A percentile compares a stretch with the other conserved stretches of the same genome.
Conservation (phyloP, 2,888 invertebrate genomes). For the Watsonalla cultraria region DNA sequence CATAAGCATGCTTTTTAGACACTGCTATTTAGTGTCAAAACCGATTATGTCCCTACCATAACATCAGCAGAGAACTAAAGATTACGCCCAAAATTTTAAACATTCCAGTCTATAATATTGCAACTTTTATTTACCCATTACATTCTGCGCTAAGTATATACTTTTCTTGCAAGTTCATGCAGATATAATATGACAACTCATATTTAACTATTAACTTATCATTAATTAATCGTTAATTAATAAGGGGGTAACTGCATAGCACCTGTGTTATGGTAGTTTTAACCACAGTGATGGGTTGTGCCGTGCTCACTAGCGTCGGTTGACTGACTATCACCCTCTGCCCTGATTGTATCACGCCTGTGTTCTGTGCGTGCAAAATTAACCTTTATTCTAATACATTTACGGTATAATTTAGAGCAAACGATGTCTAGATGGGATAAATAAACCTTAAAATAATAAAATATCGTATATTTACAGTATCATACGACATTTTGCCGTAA, state of each 20-base stretch:
- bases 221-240: background rate
- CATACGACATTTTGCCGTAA: too few relatives aligned
- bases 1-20: too few relatives aligned
- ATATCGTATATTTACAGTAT: too few relatives aligned
- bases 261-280: conserved; percentile 50
- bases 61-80: too few relatives aligned
- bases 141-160: too few relatives aligned
- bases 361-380: conserved; percentile 50
- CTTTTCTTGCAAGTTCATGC: background rate
- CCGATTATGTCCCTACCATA: too few relatives aligned
- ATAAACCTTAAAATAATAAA: too few relatives aligned
- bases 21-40: too few relatives aligned
- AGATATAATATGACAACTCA: background rate
- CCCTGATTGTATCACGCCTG: conserved; percentile 69
- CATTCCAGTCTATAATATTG: too few relatives aligned
- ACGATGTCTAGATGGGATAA: too few relatives aligned
- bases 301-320: conserved; percentile 62
- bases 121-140: too few relatives aligned
- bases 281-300: conserved; percentile 62
- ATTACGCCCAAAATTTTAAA: too few relatives aligned
- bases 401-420: background rate
- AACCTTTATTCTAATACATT: conserved; percentile 8
- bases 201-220: background rate
- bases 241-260: conserved; percentile 2
- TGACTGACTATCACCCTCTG: conserved; percentile 71